Evolutionary conservation across 1,140 invertebrate genomes (phyloP), one percentile per base, ranked within the genome.

Genomic region (Aleiodes sp.): DNA sequence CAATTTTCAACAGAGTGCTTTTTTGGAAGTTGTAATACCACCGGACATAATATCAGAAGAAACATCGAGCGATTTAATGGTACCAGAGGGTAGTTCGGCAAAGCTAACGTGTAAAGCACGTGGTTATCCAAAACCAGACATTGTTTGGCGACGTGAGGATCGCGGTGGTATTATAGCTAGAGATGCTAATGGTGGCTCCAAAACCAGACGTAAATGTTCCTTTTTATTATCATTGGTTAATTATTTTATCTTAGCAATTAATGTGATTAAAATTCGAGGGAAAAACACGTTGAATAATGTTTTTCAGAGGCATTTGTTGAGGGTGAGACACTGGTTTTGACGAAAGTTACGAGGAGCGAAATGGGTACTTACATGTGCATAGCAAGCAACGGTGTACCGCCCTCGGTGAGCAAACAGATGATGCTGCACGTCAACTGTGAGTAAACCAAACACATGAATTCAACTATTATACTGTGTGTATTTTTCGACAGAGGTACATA

Each of bases 21-120:
- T 89, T 79, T 81, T 96, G 75, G 94, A 96, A 84, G 94, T 96
- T 43, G 94, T 96, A 1, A 95, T 96, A 75, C 94, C 95, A 12
- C 95, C 95, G 28, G 94, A 96, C 78, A 96, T 97, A 72, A 89
- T 95, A 64, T 93, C 93, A 75, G 92, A 95, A 76, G 94, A 96
- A 77, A 95, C 94, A 2, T 93, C 94, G 46, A 92, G 94, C 19
- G 95, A 97, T 79, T 90, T 96, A 85, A 95, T 96, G 92, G 94
- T 96, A 12, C 93, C 94, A 1, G 96, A 97, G 86, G 95, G 95
- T 31, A 93, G 94, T 1, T 93, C 94, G 3, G 94, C 94, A 2
- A 95, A 94, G 77, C 87, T 98, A 60, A 89, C 92, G 16, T 98
- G 96, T 82, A 93, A 92, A 76, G 95, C 95, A 0, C 87, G 92